Evolutionary conservation across 2,888 invertebrate genomes (phyloP), one percentile per base, ranked within the genome.

Genomic region (Marronus borbonicus): DNA sequence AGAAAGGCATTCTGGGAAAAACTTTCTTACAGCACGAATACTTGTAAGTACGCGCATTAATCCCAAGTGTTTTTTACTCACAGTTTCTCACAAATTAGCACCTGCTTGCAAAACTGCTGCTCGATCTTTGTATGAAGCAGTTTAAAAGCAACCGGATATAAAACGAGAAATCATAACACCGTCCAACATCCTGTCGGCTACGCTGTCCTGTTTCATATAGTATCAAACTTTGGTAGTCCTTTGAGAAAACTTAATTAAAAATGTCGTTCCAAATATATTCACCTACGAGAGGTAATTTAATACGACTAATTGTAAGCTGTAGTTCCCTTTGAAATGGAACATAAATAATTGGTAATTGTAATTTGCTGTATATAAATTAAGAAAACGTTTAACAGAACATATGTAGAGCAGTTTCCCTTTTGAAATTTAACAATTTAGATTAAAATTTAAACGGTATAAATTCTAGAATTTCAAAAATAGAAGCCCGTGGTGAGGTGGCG

Each of bases 381-480:
- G 10, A 31, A 62, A 28, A 62, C 28, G 24, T 31, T 62, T 62
- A 62, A 5, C 28, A 31, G 31, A 62, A 10, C 24, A 24, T 28
- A 28, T 31, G 5, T 31, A 24, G 31, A 31, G 24, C 14, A 12
- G 62, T 50, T 24, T 68, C 68, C 5, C 68, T 50, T 50, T 68
- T 24, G 68, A 50, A 50, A 68, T 49, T 68, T 65, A 65, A 65
- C 44, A 44, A 44, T 65, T 65, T 65, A 65, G 49, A 28, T 28
- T 52, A 70, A 68, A 50, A 68, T 68, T 70, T 55, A 55, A 58
- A 70, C 70, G 58, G 72, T 44, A 49, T 74, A 74, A 49, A 39
- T 60, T 74, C 60, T 74, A 74, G 44, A 74, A 74, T 60, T 74
- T 74, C 72, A 60, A 62, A 74, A 74, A 74, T 74, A 74, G 72